Evolutionary conservation across 1,140 invertebrate genomes (phyloP).

Genomic region (Antheraea mylitta): DNA sequence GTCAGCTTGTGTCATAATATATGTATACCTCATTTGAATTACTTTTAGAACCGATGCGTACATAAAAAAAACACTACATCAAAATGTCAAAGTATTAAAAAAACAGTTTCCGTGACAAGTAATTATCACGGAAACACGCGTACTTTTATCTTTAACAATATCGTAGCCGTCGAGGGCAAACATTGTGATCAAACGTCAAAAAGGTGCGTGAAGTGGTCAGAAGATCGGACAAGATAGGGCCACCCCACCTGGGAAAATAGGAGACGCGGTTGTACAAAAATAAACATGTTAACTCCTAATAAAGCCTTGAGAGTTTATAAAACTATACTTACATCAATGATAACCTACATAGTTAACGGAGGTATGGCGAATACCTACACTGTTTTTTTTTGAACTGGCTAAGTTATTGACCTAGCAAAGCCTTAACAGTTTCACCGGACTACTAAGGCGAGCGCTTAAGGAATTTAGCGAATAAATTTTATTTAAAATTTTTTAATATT

Average conservation of each 20-base stretch:
- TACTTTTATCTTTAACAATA: constrained; percentile 1
- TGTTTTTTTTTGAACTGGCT: too few species aligned
- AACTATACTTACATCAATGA: neutral
- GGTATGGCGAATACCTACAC: too few species aligned
- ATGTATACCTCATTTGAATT: too few species aligned
- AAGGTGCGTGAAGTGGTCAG: constrained; percentile 34
- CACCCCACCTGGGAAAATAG: constrained; percentile 23
- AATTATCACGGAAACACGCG: constrained; percentile 3
- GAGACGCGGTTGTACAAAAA: neutral
- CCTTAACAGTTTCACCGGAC: too few species aligned
- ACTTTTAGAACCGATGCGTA: too few species aligned
- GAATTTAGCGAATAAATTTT: too few species aligned
- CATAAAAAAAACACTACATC: constrained; percentile 1
- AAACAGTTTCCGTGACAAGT: constrained; percentile 3
- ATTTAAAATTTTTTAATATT: too few species aligned
- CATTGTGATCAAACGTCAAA: constrained; percentile 49
- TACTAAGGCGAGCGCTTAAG: too few species aligned
- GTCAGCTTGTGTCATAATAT: too few species aligned
- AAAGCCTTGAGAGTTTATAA: neutral
- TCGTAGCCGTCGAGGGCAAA: neutral
- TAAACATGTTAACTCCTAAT: constrained; percentile 1
- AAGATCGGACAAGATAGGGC: constrained; percentile 28
- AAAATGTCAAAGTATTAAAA: constrained; percentile 2
- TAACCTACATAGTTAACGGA: too few species aligned
- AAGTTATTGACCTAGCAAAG: too few species aligned